A percentile compares a stretch with the other conserved stretches of the same genome.
Conservation (phyloP, 2,797 vertebrate species). For the Melanotaenia pygmaea region DNA sequence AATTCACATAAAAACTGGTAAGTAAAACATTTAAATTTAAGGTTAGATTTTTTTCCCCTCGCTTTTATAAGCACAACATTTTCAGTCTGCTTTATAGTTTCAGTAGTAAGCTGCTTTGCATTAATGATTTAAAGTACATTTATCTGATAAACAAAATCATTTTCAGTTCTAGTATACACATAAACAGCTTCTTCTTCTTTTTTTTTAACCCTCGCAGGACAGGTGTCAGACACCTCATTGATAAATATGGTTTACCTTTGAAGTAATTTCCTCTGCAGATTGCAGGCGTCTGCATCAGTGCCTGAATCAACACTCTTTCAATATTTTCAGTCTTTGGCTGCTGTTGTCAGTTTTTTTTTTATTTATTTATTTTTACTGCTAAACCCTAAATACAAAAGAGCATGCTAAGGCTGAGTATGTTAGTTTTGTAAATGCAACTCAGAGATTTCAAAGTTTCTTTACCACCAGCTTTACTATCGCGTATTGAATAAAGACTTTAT, state of each 20-base stretch:
- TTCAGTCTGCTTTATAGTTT: neutral
- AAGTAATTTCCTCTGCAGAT: conserved; percentile 15
- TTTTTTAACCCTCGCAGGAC: neutral
- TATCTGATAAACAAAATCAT: neutral
- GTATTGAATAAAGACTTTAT: conserved; percentile 79
- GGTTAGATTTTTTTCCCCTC: neutral
- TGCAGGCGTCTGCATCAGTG: conserved; percentile 22
- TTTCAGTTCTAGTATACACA: too few relatives aligned
- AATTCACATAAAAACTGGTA: neutral
- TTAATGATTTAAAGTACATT: neutral
- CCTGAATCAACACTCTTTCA: conserved; percentile 22
- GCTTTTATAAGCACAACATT: neutral
- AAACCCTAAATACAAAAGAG: conserved; percentile 66
- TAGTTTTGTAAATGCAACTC: conserved; percentile 70
- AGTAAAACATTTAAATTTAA: neutral
- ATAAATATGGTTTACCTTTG: neutral
- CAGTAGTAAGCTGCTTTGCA: conserved; percentile 4
- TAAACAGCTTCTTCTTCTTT: neutral
- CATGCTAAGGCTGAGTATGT: conserved; percentile 64
- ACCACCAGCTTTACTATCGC: conserved; percentile 69
- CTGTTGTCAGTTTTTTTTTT: conserved; percentile 41
- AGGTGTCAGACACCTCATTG: neutral
- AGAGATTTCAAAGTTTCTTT: conserved; percentile 72
- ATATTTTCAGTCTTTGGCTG: conserved; percentile 24
- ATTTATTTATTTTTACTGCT: conserved; percentile 57